Conservation (phyloP, 1,140 invertebrate genomes). For the Liolophura sinensis region DNA sequence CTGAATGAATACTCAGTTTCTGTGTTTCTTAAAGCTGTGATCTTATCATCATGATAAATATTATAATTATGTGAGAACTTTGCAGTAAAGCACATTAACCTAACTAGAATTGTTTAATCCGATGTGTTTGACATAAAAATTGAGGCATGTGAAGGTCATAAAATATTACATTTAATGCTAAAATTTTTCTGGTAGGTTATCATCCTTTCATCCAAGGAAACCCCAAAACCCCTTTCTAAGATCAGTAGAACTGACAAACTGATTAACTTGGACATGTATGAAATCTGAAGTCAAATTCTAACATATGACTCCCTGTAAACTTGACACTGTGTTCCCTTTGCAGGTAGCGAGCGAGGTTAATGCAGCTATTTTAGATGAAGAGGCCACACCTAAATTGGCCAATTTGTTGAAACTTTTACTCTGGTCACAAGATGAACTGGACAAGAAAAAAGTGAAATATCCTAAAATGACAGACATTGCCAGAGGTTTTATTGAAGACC, state of each 20-base stretch:
- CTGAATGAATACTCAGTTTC: too few relatives aligned
- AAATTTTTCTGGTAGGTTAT: too few relatives aligned
- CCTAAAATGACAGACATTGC: conserved; percentile 90
- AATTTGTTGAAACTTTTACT: conserved; percentile 89
- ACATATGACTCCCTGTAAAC: not conserved
- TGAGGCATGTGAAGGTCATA: too few relatives aligned
- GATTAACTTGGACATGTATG: not conserved
- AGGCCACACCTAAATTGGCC: conserved; percentile 83
- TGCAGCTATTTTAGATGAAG: conserved; percentile 90
- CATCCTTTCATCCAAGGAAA: too few relatives aligned
- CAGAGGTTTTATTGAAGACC: conserved; percentile 58
- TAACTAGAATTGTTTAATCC: too few relatives aligned
- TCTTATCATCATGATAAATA: too few relatives aligned
- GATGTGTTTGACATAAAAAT: too few relatives aligned
- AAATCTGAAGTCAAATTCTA: not conserved
- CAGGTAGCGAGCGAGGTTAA: conserved; percentile 97
- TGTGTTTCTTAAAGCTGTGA: too few relatives aligned
- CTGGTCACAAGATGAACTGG: conserved; percentile 94
- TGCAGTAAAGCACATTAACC: too few relatives aligned
- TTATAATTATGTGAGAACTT: too few relatives aligned
- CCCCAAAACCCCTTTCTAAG: too few relatives aligned
- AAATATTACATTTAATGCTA: too few relatives aligned
- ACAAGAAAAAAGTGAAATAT: conserved; percentile 89
- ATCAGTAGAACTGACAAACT: not conserved
- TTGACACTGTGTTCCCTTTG: conserved; percentile 34